Conservation (phyloP, 2,888 invertebrate genomes). For the Dugesia japonica region DNA sequence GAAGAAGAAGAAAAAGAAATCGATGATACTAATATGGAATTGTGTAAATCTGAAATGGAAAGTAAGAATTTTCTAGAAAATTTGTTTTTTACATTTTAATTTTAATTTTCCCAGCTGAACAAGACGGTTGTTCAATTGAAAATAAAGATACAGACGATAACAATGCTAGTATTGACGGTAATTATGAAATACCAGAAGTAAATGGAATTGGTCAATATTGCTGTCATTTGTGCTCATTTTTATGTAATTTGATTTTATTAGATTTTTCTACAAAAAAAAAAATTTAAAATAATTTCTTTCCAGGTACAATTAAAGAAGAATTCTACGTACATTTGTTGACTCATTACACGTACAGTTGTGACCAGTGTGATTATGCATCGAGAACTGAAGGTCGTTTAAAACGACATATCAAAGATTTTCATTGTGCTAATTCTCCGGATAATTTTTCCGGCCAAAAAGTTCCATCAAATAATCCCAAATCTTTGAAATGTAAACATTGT, state of each 20-base stretch:
- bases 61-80: background rate
- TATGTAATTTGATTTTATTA: background rate
- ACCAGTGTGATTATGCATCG: slow-evolving; percentile 52
- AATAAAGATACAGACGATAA: slow-evolving; percentile 5
- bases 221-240: background rate
- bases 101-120: background rate
- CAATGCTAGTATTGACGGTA: background rate
- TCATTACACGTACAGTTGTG: slow-evolving; percentile 52
- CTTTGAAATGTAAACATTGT: slow-evolving; percentile 80
- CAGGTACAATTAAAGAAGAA: slow-evolving; percentile 49
- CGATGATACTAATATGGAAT: background rate
- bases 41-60: background rate
- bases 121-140: background rate
- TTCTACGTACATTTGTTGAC: slow-evolving; percentile 51
- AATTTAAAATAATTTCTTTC: slow-evolving; percentile 25
- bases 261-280: background rate
- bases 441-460: slow-evolving; percentile 42
- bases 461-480: slow-evolving; percentile 53
- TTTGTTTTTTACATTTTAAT: background rate
- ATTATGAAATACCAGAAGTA: slow-evolving; percentile 6
- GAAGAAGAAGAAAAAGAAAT: background rate
- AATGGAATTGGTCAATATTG: slow-evolving; percentile 1
- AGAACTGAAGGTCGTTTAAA: slow-evolving; percentile 52
- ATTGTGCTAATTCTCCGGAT: slow-evolving; percentile 46
- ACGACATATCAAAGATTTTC: slow-evolving; percentile 51